Evolutionary conservation across 2,113 vertebrate genomes (phyloP), one percentile per base, ranked within the genome.

Genomic region (Varanus salvator): DNA sequence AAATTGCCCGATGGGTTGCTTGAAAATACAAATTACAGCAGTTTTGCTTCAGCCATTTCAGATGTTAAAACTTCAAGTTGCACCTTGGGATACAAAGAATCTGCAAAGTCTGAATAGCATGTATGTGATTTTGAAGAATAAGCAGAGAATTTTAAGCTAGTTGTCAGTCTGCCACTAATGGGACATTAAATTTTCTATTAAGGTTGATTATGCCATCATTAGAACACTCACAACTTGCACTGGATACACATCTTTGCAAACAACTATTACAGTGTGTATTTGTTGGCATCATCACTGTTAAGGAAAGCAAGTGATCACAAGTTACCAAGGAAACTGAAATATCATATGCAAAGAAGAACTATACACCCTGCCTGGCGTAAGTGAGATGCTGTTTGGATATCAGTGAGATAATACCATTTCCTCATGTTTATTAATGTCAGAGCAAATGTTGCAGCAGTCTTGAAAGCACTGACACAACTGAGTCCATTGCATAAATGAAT

Each of bases 261-360:
- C 93, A 87, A 86, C 93, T 95, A 93, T 93, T 95, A 91, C 44
- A 85, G 82, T 93, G 80, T 92, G 90, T 95, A 96, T 96, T 96
- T 97, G 95, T 96, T 97, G 97, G 95, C 95, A 97, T 96, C 94
- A 96, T 95, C 95, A 97, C 95, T 96, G 93, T 96, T 97, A 94
- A 94, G 90, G 90, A 95, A 96, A 95, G 95, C 91, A 96, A 97
- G 95, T 92, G 94, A 96, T 97, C 96, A 95, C 90, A 90, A 84
- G 94, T 97, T 97, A 94, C 96, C 96, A 96, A 95, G 96, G 97
- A 96, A 94, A 97, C 96, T 95, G 96, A 96, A 96, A 94, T 95
- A 94, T 90, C 93, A 71, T 93, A 87, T 95, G 94, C 90, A 95
- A 96, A 92, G 85, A 94, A 95, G 91, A 75, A 85, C 82, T 90